Evolutionary conservation across 1,140 invertebrate genomes (phyloP), one percentile per base, ranked within the genome.

Genomic region (Antheraea pernyi): DNA sequence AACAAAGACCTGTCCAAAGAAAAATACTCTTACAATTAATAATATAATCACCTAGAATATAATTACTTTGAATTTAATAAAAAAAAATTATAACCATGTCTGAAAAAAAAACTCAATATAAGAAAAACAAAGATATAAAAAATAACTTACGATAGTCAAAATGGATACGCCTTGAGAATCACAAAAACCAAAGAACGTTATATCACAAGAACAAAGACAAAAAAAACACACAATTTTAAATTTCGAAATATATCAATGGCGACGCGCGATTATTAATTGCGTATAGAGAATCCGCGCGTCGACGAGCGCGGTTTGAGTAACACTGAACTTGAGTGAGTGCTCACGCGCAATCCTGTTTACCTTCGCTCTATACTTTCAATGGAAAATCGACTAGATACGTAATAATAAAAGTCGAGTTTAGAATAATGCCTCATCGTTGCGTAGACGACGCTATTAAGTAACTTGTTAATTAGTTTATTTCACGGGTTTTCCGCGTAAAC

Each of bases 281-380:
- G 19, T 68, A 63, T 67, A 67, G 19, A 59, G 58, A 59, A 71
- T 67, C 48, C 80, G 79, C 80, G 75, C 74, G 53, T 48, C 68
- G 78, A 75, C 75, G 72, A 65, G 18, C 42, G 64, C 64, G 42
- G 80, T 70, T 78, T 67, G 48, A 62, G 64, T 83, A 85, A 80
- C 84, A 86, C 84, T 86, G 84, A 86, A 86, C 84, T 86, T 86
- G 84, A 63, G 22, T 30, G 22, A n/a, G n/a, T 48, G 63, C 63
- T 6, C 63, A 19, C 64, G 42, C 64, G 64, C 64, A 65, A 64
- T 42, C 73, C 65, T 74, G 74, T 39, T 85, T 73, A 73, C 83
- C 80, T 85, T 85, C 82, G 61, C n/a, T n/a, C n/a, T 53, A n/a
- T 16, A n/a, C 13, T n/a, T 46, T 18, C 61, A 69, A 61, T 22